Percentiles rank a stretch among this genome's conserved stretches.
Conservation (phyloP, 2,888 invertebrate genomes). For the Tinea semifulvella region DNA sequence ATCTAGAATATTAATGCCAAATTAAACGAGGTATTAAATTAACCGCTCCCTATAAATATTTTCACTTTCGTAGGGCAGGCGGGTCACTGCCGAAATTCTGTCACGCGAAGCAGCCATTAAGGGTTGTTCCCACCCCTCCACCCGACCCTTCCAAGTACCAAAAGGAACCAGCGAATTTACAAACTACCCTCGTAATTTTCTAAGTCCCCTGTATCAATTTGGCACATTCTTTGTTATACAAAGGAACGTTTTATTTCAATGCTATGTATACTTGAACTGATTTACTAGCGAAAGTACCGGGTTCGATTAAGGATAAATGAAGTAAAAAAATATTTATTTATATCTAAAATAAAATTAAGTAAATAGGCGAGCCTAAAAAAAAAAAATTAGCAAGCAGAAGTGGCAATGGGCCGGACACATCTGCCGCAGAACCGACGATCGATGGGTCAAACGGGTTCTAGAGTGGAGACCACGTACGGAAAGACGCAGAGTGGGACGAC, state of each 20-base stretch:
- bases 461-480: too few species aligned
- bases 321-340: not conserved
- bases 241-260: conserved; percentile 2
- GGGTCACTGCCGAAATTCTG: conserved; percentile 66
- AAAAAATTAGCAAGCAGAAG: too few species aligned
- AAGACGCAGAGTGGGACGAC: too few species aligned
- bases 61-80: conserved; percentile 61
- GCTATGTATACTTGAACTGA: not conserved
- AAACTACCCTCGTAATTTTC: conserved; percentile 57
- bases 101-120: conserved; percentile 66
- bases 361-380: too few species aligned
- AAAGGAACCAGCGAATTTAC: conserved; percentile 55
- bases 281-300: too few species aligned
- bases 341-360: too few species aligned
- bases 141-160: conserved; percentile 17
- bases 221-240: conserved; percentile 8
- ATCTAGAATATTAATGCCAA: too few species aligned
- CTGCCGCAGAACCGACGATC: too few species aligned
- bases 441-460: too few species aligned
- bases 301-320: too few species aligned
- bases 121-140: conserved; percentile 44
- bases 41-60: conserved; percentile 49
- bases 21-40: too few species aligned
- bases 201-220: conserved; percentile 24
- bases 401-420: too few species aligned